Evolutionary conservation across 2,888 invertebrate genomes (phyloP).

Genomic region (Latrodectus hesperus): DNA sequence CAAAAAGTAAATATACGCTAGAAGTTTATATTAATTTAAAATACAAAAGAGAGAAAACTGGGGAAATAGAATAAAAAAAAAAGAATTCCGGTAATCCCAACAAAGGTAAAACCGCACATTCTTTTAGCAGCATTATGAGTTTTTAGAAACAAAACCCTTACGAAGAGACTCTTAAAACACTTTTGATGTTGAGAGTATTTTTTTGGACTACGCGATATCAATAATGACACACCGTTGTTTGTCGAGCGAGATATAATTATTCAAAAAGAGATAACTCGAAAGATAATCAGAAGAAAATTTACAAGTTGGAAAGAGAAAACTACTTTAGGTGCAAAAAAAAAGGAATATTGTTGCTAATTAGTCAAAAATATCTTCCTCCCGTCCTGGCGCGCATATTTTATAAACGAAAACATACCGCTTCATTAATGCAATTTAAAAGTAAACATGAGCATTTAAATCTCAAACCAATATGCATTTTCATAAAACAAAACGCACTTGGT

Average conservation of each 20-base stretch:
- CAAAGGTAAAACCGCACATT: conserved; percentile 68
- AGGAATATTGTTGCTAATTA: conserved; percentile 61
- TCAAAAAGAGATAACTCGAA: conserved; percentile 67
- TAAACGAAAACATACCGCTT: conserved; percentile 58
- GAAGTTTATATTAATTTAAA: conserved; percentile 69
- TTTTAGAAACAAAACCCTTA: conserved; percentile 61
- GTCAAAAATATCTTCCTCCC: conserved; percentile 41
- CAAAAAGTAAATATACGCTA: conserved; percentile 67
- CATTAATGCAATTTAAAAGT: conserved; percentile 69
- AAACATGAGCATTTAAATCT: conserved; percentile 68
- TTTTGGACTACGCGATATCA: conserved; percentile 56
- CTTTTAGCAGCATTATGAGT: conserved; percentile 55
- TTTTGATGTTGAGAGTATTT: conserved; percentile 63
- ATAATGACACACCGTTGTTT: conserved; percentile 68
- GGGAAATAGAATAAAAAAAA: conserved; percentile 12
- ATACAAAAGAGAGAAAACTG: conserved; percentile 61
- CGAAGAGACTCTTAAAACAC: conserved; percentile 65
- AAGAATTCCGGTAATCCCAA: conserved; percentile 61
- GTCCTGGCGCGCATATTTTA: conserved; percentile 61
- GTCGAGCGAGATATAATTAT: conserved; percentile 64
- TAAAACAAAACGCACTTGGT: conserved; percentile 1
- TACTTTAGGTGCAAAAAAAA: background rate
- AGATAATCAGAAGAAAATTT: conserved; percentile 69
- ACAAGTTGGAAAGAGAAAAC: conserved; percentile 54
- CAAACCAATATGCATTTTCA: conserved; percentile 60